Evolutionary conservation across 2,888 invertebrate genomes (phyloP), one percentile per base, ranked within the genome.

Genomic region (Oscheius sp.): DNA sequence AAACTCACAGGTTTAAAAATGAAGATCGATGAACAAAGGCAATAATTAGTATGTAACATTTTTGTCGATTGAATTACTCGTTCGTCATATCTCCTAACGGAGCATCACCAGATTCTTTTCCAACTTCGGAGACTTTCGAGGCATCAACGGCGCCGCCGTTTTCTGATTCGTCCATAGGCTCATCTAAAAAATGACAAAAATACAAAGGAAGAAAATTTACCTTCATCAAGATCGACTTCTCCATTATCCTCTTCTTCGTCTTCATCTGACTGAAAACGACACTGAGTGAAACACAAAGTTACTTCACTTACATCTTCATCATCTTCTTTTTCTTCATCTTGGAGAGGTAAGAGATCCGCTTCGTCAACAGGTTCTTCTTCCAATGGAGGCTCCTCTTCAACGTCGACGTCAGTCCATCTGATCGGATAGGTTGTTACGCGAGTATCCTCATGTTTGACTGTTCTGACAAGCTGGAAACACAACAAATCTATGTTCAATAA

Each of bases 341-440:
- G 73, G n/a, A 79, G 46, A n/a, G 82, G 80, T 75, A 82, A 72
- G 43, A 82, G 70, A 64, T 80, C 80, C 9, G 78, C 81, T 41
- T 81, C 83, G 13, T 74, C 76, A 41, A 78, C 77, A 6, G 56
- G 69, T 45, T 78, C 79, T 21, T 76, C 73, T 1, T 61, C 74
- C 13, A 56, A 75, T 21, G 76, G 77, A 16, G 76, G 75, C 49
- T 71, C 69, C 7, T 74, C 73, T 6, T 74, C 74, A 16, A 69
- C 77, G 5, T 81, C 76, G 49, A 76, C 84, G 64, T 90, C 89
- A 49, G 89, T 89, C 91, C 91, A 91, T 76, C 90, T 89, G 76
- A 91, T 91, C 73, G 89, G 89, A 84, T 90, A 90, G 41, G 89
- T 82, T 18, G 91, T 91, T 16, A 91, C 90, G 53, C 91, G 85